Conservation (phyloP, 2,113 vertebrate genomes). For the Aspiorhynchus laticeps region DNA sequence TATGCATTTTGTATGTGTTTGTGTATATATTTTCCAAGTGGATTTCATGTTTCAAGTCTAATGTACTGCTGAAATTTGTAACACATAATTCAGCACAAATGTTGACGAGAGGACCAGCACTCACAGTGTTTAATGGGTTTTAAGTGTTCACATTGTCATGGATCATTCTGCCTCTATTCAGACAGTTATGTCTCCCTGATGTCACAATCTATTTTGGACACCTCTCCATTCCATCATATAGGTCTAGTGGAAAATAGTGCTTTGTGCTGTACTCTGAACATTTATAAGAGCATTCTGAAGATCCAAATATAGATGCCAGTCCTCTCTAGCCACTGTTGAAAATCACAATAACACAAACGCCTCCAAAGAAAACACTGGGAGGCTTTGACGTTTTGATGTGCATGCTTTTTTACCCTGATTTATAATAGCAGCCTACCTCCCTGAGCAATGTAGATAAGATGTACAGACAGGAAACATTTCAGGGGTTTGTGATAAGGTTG, state of each 20-base stretch:
- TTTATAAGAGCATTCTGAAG: constrained; percentile 30
- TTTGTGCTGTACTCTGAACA: constrained; percentile 4
- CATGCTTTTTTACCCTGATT: constrained; percentile 30
- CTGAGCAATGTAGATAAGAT: constrained; percentile 49
- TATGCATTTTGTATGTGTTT: background rate
- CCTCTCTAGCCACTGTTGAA: constrained; percentile 7
- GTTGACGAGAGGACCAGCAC: background rate
- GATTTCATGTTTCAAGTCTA: background rate
- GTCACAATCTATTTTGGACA: constrained; percentile 30
- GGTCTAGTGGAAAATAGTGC: constrained; percentile 24
- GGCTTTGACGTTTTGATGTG: constrained; percentile 40
- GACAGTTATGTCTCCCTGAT: constrained; percentile 6
- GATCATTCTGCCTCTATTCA: constrained; percentile 21
- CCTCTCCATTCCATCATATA: constrained; percentile 13
- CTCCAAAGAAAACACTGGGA: constrained; percentile 22
- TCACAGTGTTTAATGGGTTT: constrained; percentile 16
- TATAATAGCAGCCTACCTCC: constrained; percentile 32
- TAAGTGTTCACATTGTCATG: constrained; percentile 16
- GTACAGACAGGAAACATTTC: constrained; percentile 36
- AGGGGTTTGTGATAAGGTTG: constrained; percentile 40
- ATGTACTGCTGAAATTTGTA: background rate
- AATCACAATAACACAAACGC: constrained; percentile 15
- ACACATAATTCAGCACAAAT: constrained; percentile 21
- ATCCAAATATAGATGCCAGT: constrained; percentile 40
- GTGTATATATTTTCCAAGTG: background rate